These are phyloP conservation scores for Rhynchotus rufescens DNA, from an alignment of 2,797 vertebrate genomes.

Conservation along the genomic window DNA sequence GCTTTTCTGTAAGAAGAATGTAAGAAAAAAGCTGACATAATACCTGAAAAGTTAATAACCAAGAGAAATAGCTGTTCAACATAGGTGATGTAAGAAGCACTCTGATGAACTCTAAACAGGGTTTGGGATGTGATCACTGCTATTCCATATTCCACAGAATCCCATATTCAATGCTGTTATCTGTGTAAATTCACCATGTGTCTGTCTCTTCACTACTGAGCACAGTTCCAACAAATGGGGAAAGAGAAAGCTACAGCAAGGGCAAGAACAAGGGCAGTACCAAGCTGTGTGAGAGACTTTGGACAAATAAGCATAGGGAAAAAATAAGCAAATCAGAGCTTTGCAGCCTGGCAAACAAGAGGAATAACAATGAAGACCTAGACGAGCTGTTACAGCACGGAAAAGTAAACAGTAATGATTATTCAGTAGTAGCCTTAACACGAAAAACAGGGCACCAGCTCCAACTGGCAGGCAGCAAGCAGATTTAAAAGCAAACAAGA, in stretches of 20 bases:
- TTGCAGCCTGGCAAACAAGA: slow-evolving; percentile 19
- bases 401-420: slow-evolving; percentile 52
- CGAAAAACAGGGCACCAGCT: slow-evolving; percentile 48
- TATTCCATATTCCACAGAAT: background rate
- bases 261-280: background rate
- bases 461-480: slow-evolving; percentile 38
- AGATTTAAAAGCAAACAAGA: slow-evolving; percentile 47
- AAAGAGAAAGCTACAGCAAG: background rate
- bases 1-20: background rate
- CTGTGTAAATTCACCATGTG: background rate
- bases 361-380: slow-evolving; percentile 2
- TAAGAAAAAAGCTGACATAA: background rate
- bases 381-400: slow-evolving; percentile 18
- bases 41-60: background rate
- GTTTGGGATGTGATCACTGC: background rate
- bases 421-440: slow-evolving; percentile 41
- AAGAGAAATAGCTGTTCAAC: background rate
- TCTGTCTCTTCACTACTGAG: background rate
- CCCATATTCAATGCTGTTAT: background rate
- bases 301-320: background rate
- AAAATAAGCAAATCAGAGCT: background rate
- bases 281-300: background rate
- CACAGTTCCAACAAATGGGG: background rate
- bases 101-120: background rate
- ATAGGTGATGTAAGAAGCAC: background rate